phyloP scores from a whole-genome alignment of 2,797 vertebrate species.

The Hypotaenidia philippensis region DNA sequence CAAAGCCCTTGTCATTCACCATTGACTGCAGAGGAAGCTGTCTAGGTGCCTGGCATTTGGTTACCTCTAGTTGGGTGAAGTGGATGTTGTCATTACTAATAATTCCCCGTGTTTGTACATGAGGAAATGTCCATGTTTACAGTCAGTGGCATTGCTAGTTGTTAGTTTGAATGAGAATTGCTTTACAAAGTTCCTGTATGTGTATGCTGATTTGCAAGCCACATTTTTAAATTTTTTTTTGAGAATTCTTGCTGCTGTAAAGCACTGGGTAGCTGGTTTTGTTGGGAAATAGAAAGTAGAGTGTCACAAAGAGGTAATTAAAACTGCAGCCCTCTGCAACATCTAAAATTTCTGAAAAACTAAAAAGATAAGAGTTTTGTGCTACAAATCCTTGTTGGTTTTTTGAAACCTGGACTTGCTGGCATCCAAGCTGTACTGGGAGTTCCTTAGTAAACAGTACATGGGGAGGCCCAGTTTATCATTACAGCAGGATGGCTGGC shows the following conservation, averaged over 20 bases:
- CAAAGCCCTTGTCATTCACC: not conserved
- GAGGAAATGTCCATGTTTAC: not conserved
- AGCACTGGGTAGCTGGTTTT: not conserved
- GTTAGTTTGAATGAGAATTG: not conserved
- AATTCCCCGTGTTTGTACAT: not conserved
- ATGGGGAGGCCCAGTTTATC: not conserved
- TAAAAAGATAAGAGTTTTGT: not conserved
- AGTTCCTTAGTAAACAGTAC: not conserved
- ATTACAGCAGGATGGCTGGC: not conserved
- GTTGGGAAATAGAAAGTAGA: not conserved
- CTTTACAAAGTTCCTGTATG: not conserved
- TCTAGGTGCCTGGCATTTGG: not conserved
- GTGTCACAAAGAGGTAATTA: not conserved
- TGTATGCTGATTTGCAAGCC: not conserved
- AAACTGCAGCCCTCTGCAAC: not conserved
- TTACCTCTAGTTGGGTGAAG: not conserved
- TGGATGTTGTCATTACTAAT: not conserved
- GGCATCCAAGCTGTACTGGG: not conserved
- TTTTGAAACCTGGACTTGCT: not conserved
- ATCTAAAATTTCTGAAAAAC: not conserved
- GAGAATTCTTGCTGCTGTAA: not conserved
- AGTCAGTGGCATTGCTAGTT: not conserved
- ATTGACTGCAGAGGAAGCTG: not conserved
- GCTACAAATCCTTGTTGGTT: not conserved
- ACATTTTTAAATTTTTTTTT: rapidly evolving